These are phyloP conservation scores for Hipposideros larvatus DNA, from an alignment of 2,797 vertebrate genomes.

Conservation along the genomic window DNA sequence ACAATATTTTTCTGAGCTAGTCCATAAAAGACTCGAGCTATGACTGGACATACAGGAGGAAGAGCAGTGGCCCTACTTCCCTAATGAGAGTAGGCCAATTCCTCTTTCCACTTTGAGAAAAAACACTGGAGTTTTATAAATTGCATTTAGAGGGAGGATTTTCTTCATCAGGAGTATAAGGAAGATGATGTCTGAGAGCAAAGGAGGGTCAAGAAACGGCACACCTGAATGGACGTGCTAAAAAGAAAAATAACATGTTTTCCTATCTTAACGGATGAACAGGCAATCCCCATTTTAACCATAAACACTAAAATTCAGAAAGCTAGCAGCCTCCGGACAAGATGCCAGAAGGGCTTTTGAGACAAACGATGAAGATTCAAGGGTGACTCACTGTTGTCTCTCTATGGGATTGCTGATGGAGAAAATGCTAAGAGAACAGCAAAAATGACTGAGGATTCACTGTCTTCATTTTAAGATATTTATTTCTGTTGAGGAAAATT, in stretches of 20 bases:
- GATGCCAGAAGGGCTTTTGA: not conserved
- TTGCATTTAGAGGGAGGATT: not conserved
- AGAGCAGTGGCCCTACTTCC: not conserved
- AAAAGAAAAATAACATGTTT: not conserved
- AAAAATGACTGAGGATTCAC: not conserved
- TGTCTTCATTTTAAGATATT: not conserved
- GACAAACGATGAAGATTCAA: not conserved
- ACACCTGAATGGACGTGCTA: not conserved
- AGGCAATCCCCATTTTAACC: not conserved
- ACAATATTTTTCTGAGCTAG: constrained; percentile 42
- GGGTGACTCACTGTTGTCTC: not conserved
- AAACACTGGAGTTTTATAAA: not conserved
- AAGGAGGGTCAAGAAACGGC: not conserved
- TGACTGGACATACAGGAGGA: not conserved
- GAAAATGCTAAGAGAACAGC: not conserved
- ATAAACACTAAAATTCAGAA: not conserved
- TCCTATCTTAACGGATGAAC: not conserved
- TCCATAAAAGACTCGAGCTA: not conserved
- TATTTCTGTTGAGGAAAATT: not conserved
- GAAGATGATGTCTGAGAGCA: not conserved
- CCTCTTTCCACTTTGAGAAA: not conserved
- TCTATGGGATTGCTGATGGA: not conserved
- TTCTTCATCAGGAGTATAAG: not conserved
- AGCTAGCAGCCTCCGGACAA: not conserved
- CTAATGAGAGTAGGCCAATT: not conserved